Base-by-base conservation (phyloP, 1,140 invertebrate species). In the Bombus haemorrhoidalis region DNA sequence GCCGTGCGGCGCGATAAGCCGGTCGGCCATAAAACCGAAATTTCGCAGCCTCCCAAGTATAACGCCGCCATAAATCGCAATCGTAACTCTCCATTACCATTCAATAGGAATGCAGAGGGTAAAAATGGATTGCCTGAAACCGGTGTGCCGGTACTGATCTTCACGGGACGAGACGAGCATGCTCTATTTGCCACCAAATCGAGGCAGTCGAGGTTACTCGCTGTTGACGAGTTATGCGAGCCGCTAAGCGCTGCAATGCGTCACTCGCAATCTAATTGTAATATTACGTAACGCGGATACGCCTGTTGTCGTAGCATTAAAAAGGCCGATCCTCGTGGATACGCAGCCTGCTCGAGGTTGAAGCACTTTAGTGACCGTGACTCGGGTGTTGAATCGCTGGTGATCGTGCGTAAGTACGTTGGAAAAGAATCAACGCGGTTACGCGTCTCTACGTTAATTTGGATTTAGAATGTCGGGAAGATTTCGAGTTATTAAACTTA, bases 81-180 rank as follows among this genome's bases (percentile, higher is more conserved):
- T 90, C 90, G 87, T 91, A 90, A 91, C 89, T 91, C 90, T 88
- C 89, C 89, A 90, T 90, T 90, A 90, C 89, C 89, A 90, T 90
- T 90, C 89, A 90, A 88, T 90, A 88, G 83, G 68, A 69, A 87
- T 80, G 82, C 69, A 15, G 32, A 53, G 62, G 53, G 80, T 86
- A 89, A 77, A 84, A 74, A 80, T 86, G 72, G 79, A 83, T 86
- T 78, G 84, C 64, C 37, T 41, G 76, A 37, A n/a, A 47, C 57
- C 75, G 69, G 59, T 69, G 72, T 71, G 57, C 75, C 73, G 76
- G 77, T 68, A 62, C 57, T 68, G 83, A 79, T 89, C 80, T 78
- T 89, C 66, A 34, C n/a, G 28, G n/a, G 28, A 73, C 77, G 83
- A 57, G 79, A 68, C 69, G 28, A 47, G 68, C 47, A 57, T 39